Percentiles rank a stretch among this genome's conserved stretches.
These are phyloP conservation scores for Cynodonichthys magdalenae DNA, from an alignment of 2,797 vertebrate genomes.

Conservation along the genomic window DNA sequence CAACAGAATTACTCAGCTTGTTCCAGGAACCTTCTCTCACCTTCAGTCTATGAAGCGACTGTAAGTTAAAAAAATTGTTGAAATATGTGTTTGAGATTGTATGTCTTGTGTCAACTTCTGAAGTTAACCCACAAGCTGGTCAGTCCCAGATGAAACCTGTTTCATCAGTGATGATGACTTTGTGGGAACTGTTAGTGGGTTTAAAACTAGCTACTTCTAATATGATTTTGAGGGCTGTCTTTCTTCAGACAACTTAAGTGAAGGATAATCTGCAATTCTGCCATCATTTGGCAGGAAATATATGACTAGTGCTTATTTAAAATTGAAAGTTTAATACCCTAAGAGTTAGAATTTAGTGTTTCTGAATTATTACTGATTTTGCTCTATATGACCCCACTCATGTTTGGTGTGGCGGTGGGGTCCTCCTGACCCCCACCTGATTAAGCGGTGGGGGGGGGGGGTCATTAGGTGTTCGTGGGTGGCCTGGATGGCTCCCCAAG, in stretches of 20 bases:
- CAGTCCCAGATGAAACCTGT: conserved; percentile 7
- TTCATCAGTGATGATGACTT: no score
- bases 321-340: no score
- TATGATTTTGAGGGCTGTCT: not conserved
- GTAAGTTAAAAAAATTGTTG: conserved; percentile 83
- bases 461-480: no score
- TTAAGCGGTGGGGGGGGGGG: no score
- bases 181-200: no score
- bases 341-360: not conserved
- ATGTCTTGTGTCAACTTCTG: conserved; percentile 16
- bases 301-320: no score
- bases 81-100: conserved; percentile 8
- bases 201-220: conserved; percentile 1
- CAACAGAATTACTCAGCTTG: conserved; percentile 94
- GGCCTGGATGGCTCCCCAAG: no score
- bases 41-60: conserved; percentile 95
- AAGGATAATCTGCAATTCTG: conserved; percentile 23
- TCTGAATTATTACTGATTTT: not conserved
- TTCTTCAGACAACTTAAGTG: conserved; percentile 22
- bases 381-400: no score
- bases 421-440: no score
- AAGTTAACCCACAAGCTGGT: conserved; percentile 18
- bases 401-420: no score
- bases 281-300: no score
- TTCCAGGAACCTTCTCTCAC: conserved; percentile 92